Conservation (phyloP, 2,113 vertebrate species). For the Eurypyga helias region DNA sequence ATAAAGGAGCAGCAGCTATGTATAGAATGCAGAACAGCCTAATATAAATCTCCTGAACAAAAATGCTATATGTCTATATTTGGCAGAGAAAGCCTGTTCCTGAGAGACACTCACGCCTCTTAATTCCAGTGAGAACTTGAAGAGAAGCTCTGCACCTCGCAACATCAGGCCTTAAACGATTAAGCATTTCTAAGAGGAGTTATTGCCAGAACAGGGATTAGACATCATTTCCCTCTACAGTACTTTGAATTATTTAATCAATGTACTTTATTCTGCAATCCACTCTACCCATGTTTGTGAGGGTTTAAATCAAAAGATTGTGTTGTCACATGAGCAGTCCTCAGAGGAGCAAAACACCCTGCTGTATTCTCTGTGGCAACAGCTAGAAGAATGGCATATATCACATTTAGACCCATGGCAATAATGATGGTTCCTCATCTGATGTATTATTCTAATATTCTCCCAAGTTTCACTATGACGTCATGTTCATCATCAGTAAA, state of each 20-base stretch:
- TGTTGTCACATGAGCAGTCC: not conserved
- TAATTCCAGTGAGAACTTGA: not conserved
- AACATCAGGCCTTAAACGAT: not conserved
- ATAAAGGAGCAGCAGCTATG: not conserved
- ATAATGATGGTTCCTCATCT: slow-evolving; percentile 14
- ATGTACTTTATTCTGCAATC: not conserved
- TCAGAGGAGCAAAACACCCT: not conserved
- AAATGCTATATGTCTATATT: slow-evolving; percentile 15
- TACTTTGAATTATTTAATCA: slow-evolving; percentile 39
- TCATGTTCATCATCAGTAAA: slow-evolving; percentile 29
- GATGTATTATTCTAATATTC: not conserved
- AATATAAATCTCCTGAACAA: slow-evolving; percentile 2
- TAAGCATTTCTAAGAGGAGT: not conserved
- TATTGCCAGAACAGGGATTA: slow-evolving; percentile 21
- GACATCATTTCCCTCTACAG: slow-evolving; percentile 5
- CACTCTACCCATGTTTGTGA: not conserved
- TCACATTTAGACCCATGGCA: not conserved
- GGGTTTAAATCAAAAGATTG: slow-evolving; percentile 33
- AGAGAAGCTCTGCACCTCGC: not conserved
- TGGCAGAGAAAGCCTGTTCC: not conserved
- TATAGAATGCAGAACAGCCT: not conserved
- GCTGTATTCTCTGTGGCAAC: not conserved
- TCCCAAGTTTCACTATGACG: slow-evolving; percentile 11
- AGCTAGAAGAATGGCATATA: slow-evolving; percentile 25
- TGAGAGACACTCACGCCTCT: not conserved